Evolutionary conservation across 2,888 invertebrate genomes (phyloP).

Genomic region (Alviniconcha strummeri): DNA sequence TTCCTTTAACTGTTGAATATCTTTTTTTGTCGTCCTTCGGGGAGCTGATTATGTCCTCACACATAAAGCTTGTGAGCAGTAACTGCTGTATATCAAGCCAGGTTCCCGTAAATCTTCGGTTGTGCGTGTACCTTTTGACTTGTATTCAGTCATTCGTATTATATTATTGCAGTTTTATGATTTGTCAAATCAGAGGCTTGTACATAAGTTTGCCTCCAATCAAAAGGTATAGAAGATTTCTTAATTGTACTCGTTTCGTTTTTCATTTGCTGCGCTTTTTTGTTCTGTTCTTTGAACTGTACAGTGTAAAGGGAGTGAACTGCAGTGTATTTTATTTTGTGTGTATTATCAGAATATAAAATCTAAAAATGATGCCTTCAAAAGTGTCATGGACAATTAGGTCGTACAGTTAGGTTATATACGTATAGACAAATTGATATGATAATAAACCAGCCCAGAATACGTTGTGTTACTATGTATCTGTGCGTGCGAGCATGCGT

Average conservation of each 20-base stretch:
- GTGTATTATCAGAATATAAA: constrained; percentile 22
- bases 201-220: not conserved
- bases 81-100: too few relatives aligned
- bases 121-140: too few relatives aligned
- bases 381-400: constrained; percentile 12
- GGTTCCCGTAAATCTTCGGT: too few relatives aligned
- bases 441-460: constrained; percentile 22
- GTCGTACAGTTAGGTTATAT: constrained; percentile 24
- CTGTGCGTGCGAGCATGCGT: too few relatives aligned
- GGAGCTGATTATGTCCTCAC: too few relatives aligned
- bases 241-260: too few relatives aligned
- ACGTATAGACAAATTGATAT: constrained; percentile 4
- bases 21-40: too few relatives aligned
- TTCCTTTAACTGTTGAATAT: too few relatives aligned
- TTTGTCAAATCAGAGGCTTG: not conserved
- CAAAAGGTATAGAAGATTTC: too few relatives aligned
- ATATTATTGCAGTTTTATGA: not conserved
- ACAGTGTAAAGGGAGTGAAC: constrained; percentile 18
- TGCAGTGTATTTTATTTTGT: constrained; percentile 5
- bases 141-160: too few relatives aligned
- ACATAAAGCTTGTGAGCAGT: too few relatives aligned
- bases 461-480: not conserved
- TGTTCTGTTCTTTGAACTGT: not conserved
- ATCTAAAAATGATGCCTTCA: constrained; percentile 25
- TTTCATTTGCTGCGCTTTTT: too few relatives aligned